Evolutionary conservation across 2,113 vertebrate genomes (phyloP).

Genomic region (Gobio gobio): DNA sequence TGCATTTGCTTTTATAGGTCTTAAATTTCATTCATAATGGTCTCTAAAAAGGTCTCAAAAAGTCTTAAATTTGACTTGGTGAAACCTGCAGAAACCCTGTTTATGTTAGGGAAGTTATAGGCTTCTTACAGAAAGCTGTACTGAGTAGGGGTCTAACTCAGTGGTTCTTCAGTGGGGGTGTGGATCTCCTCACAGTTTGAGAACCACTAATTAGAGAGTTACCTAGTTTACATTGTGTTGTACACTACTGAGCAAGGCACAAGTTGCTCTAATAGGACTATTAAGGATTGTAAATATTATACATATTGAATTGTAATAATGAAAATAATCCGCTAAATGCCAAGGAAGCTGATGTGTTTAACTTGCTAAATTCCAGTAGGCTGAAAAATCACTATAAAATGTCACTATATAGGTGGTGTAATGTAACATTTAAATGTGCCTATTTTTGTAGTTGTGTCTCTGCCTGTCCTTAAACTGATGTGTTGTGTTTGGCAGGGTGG

Average conservation of each 20-base stretch:
- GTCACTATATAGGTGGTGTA: background rate
- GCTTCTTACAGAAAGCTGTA: background rate
- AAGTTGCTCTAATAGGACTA: background rate
- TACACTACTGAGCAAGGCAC: background rate
- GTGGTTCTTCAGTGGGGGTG: too few relatives aligned
- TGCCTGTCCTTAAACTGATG: background rate
- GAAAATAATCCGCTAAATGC: background rate
- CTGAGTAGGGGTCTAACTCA: background rate
- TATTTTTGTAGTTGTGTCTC: constrained; percentile 10
- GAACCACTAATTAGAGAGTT: too few relatives aligned
- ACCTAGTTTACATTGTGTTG: background rate
- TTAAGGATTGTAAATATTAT: too few relatives aligned
- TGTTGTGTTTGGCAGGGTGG: constrained; percentile 81
- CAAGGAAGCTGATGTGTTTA: background rate
- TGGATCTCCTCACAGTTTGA: too few relatives aligned
- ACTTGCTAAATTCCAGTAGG: background rate
- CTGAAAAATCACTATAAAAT: background rate
- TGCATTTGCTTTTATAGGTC: too few relatives aligned
- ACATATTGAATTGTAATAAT: background rate
- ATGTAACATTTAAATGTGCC: background rate
- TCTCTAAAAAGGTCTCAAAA: too few relatives aligned
- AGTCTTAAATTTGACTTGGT: too few relatives aligned
- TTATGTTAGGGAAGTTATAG: background rate
- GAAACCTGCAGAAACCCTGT: too few relatives aligned
- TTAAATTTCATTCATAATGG: too few relatives aligned